These are phyloP conservation scores for Kryptolebias ocellatus DNA, from an alignment of 2,797 vertebrate species.

Conservation along the genomic window DNA sequence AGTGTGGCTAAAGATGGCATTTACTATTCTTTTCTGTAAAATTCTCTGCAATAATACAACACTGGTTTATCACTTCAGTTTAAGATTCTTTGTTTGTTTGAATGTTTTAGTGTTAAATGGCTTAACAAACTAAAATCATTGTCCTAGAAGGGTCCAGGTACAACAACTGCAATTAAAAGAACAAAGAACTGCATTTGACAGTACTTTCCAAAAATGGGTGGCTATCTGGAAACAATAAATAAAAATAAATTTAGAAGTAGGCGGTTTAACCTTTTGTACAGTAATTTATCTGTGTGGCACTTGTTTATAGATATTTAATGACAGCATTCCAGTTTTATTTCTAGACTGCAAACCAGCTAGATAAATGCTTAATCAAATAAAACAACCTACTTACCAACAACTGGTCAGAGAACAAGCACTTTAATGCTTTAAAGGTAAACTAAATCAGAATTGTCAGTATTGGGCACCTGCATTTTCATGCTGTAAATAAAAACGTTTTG, in stretches of 20 bases:
- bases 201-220: background rate
- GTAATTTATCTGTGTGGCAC: constrained; percentile 41
- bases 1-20: too few relatives aligned
- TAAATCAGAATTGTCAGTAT: constrained; percentile 81
- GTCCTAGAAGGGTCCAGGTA: too few relatives aligned
- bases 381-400: constrained; percentile 32
- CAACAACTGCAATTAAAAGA: too few relatives aligned
- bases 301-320: constrained; percentile 43
- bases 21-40: too few relatives aligned
- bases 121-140: too few relatives aligned
- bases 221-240: background rate
- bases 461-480: constrained; percentile 60
- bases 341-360: constrained; percentile 32
- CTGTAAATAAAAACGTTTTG: constrained; percentile 73
- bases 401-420: constrained; percentile 76
- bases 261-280: background rate
- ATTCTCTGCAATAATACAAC: too few relatives aligned
- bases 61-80: too few relatives aligned
- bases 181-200: too few relatives aligned
- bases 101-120: too few relatives aligned
- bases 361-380: constrained; percentile 25
- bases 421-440: constrained; percentile 74
- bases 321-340: constrained; percentile 67
- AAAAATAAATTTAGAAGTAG: background rate
- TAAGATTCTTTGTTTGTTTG: too few relatives aligned